These are phyloP conservation scores for Hybognathus amarus DNA, from an alignment of 2,797 vertebrate species.

Conservation along the genomic window DNA sequence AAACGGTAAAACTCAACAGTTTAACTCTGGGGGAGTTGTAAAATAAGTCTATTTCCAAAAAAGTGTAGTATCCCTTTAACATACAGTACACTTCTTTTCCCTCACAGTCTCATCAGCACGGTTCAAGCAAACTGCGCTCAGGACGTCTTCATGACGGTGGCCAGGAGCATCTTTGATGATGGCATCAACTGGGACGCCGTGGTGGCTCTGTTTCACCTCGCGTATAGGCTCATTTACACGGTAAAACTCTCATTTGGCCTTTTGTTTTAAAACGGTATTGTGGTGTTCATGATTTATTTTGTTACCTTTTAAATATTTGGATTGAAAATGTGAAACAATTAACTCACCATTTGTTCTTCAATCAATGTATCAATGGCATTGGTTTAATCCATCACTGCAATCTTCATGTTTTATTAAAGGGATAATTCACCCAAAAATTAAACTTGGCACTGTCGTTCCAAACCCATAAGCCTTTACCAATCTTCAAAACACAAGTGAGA, in stretches of 20 bases:
- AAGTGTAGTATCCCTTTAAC: too few relatives aligned
- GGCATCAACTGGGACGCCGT: conserved; percentile 80
- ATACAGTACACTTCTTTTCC: background rate
- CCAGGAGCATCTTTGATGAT: conserved; percentile 75
- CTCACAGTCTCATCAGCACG: conserved; percentile 72
- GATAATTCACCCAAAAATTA: background rate
- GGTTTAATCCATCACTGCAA: background rate
- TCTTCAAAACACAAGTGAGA: background rate
- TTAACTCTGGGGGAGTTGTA: too few relatives aligned
- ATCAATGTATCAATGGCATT: background rate
- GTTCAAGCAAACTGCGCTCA: conserved; percentile 73
- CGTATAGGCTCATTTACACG: conserved; percentile 77
- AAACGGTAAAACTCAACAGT: too few relatives aligned
- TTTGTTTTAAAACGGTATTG: background rate
- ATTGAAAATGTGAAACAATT: background rate
- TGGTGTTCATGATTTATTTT: background rate
- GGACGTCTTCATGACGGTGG: conserved; percentile 79
- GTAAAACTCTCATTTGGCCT: conserved; percentile 61
- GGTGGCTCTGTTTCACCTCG: conserved; percentile 79
- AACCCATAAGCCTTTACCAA: background rate
- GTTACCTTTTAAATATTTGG: background rate
- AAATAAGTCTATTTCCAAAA: too few relatives aligned
- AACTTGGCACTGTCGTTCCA: too few relatives aligned
- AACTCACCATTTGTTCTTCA: background rate
- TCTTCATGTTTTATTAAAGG: background rate